Base-by-base conservation (phyloP, 2,113 vertebrate species). In the Rallus limicola region DNA sequence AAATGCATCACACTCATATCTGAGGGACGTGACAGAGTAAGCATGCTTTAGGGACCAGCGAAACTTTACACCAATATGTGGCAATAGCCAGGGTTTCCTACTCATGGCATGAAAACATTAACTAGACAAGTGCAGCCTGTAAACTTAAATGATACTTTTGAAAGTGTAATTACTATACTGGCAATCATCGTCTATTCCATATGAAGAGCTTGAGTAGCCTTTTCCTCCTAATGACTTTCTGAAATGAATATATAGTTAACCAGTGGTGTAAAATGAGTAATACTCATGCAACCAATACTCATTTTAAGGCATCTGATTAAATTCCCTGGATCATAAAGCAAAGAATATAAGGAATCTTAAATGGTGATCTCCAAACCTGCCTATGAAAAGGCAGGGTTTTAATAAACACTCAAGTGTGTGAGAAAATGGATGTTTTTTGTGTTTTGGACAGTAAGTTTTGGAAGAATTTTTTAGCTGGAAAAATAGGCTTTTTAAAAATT, bases 21-120 rank as follows among this genome's bases (percentile, higher is more conserved):
- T 65, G 33, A 90, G 21, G 4, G 3, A 56, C 31, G 26, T 1
- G 5, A 5, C 2, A n/a, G 44, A 34, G 18, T 4, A 69, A 71
- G 36, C 5, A 4, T 1, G 2, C 3, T 16, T 15, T 4, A n/a
- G 23, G 13, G 19, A 29, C 16, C 25, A 16, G 44, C 5, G 18
- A 40, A 31, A 10, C 31, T 55, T 38, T 55, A 29, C 1, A 2
- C 4, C 19, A 21, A 6, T 9, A 9, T 9, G 2, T 13, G 26
- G 18, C 1, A 5, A 34, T 10, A 42, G 34, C 24, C 20, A 28
- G 20, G 6, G 20, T 33, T 72, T 60, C 59, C 44, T 64, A 9
- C 24, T 33, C 23, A 19, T 38, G 44, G 8, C 9, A 9, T 17
- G 31, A 72, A 87, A 74, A n/a, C 7, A n/a, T 10, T 26, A 55